A percentile compares a stretch with the other conserved stretches of the same genome.
phyloP scores from a whole-genome alignment of 2,797 vertebrate genomes.

The Sandelia bainsii region DNA sequence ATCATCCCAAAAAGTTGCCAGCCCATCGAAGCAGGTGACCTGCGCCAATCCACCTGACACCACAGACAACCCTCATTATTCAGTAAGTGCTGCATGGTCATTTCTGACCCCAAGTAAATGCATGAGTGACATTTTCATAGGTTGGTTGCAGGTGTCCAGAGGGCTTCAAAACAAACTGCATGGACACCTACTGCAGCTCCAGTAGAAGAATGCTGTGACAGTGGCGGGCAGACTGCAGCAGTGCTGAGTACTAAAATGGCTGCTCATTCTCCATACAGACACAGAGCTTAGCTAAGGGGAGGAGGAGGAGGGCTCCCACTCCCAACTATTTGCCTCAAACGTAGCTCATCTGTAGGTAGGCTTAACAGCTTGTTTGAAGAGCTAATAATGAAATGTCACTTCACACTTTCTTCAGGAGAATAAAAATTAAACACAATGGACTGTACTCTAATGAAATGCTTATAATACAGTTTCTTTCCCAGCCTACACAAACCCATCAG shows the following conservation, averaged over 20 bases:
- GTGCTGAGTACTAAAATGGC: constrained; percentile 73
- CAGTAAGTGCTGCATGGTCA: background rate
- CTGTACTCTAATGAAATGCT: background rate
- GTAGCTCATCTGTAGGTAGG: constrained; percentile 45
- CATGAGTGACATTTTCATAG: constrained; percentile 36
- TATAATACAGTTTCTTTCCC: background rate
- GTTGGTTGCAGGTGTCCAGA: constrained; percentile 48
- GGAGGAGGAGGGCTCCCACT: constrained; percentile 56
- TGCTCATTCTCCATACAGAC: constrained; percentile 68
- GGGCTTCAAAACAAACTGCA: constrained; percentile 44
- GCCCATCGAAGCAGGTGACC: constrained; percentile 19
- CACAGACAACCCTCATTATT: constrained; percentile 1
- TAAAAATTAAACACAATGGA: background rate
- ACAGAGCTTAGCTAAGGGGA: constrained; percentile 56
- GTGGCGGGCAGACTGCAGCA: constrained; percentile 66
- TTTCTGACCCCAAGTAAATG: constrained; percentile 10
- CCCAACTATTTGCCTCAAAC: constrained; percentile 44
- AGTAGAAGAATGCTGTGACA: constrained; percentile 60
- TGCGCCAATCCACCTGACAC: background rate
- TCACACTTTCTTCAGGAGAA: background rate
- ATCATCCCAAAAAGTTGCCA: background rate
- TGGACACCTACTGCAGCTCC: constrained; percentile 36
- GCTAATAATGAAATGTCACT: constrained; percentile 6
- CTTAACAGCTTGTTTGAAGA: constrained; percentile 9
- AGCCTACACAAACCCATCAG: constrained; percentile 6